Evolutionary conservation across 2,797 vertebrate species (phyloP).

Genomic region (Sciurus carolinensis): DNA sequence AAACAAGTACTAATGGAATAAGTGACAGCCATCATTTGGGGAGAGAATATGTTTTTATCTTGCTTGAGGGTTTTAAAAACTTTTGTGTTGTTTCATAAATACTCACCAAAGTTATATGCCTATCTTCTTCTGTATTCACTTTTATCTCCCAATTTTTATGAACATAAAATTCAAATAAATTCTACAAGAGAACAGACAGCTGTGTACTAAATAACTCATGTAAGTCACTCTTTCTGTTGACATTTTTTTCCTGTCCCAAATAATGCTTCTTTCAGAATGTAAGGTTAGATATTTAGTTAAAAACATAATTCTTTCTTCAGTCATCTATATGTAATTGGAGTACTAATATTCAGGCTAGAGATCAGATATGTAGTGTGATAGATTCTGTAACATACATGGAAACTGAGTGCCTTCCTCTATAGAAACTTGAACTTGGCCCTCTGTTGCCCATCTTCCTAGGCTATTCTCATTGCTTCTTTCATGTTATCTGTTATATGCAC

Average conservation of each 20-base stretch:
- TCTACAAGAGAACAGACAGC: slow-evolving; percentile 40
- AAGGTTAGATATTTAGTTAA: slow-evolving; percentile 37
- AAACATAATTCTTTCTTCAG: neutral
- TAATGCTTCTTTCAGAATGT: slow-evolving; percentile 51
- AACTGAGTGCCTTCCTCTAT: neutral
- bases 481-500: neutral
- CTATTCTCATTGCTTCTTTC: slow-evolving; percentile 35
- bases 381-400: neutral
- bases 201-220: slow-evolving; percentile 13
- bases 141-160: slow-evolving; percentile 21
- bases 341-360: neutral
- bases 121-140: neutral
- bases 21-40: neutral
- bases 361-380: neutral
- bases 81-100: slow-evolving; percentile 15
- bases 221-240: slow-evolving; percentile 5
- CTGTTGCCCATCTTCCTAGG: neutral
- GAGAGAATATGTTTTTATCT: neutral
- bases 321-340: neutral
- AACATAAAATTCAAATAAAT: slow-evolving; percentile 44
- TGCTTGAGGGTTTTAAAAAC: neutral
- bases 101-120: neutral
- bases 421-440: slow-evolving; percentile 7
- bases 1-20: neutral
- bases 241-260: neutral